A percentile compares a stretch with the other conserved stretches of the same genome.
Evolutionary conservation across 2,113 vertebrate genomes (phyloP).

Genomic region (Alosa alosa): DNA sequence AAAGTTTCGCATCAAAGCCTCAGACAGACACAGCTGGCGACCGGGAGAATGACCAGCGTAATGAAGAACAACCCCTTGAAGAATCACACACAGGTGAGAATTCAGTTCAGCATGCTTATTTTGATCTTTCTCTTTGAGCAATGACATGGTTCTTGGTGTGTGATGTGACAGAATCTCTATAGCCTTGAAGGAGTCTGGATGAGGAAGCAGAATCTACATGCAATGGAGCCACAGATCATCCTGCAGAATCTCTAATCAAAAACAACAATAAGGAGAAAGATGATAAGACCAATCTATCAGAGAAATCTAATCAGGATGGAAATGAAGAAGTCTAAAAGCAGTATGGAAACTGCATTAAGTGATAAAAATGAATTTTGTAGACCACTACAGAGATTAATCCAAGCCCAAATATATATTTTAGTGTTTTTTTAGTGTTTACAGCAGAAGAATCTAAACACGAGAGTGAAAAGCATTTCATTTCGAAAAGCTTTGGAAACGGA

Average conservation of each 20-base stretch:
- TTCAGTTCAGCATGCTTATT: background rate
- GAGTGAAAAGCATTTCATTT: constrained; percentile 40
- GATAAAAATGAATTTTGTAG: background rate
- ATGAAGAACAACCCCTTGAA: constrained; percentile 21
- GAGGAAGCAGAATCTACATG: background rate
- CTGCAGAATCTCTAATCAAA: background rate
- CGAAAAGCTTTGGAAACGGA: background rate
- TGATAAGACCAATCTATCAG: background rate
- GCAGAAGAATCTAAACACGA: constrained; percentile 52
- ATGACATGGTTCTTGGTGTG: background rate
- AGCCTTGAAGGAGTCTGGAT: background rate
- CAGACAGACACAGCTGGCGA: constrained; percentile 32
- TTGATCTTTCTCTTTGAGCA: background rate
- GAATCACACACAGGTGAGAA: constrained; percentile 18
- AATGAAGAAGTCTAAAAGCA: background rate
- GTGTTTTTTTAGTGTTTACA: background rate
- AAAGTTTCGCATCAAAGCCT: constrained; percentile 44
- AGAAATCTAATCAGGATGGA: background rate
- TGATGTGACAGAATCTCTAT: background rate
- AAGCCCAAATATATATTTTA: background rate
- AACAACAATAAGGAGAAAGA: background rate
- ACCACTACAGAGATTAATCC: background rate
- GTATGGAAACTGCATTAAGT: background rate
- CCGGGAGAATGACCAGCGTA: constrained; percentile 21
- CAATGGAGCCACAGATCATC: background rate